These are phyloP conservation scores for Latrodectus geometricus DNA, from an alignment of 1,140 invertebrate genomes.

Conservation along the genomic window DNA sequence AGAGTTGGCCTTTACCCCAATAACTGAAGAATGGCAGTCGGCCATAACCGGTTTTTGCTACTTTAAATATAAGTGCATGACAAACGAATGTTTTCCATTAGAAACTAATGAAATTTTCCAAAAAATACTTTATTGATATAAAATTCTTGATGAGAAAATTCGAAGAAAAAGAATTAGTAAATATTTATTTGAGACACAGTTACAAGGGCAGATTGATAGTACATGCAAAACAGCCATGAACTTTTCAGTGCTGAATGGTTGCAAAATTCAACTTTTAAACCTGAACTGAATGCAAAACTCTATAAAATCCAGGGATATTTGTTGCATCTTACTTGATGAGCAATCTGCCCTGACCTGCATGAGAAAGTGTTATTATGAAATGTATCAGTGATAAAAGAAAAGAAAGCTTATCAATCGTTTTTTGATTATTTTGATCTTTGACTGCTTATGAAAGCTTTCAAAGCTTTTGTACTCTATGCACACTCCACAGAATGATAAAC, in stretches of 20 bases:
- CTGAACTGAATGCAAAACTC: not conserved
- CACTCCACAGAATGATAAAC: conserved; percentile 6
- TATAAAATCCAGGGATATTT: too few relatives aligned
- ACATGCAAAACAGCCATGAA: not conserved
- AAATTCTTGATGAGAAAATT: not conserved
- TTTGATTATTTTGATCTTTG: conserved; percentile 35
- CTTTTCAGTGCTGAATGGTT: not conserved
- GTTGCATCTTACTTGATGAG: not conserved
- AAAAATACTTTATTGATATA: not conserved
- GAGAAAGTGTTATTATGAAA: conserved; percentile 16
- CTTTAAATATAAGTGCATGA: too few relatives aligned
- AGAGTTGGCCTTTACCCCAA: not conserved
- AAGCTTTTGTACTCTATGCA: conserved; percentile 55
- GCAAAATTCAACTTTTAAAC: not conserved
- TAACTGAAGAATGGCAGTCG: not conserved
- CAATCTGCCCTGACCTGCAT: conserved; percentile 25
- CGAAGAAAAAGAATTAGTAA: too few relatives aligned
- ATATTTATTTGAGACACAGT: not conserved
- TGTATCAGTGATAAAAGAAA: conserved; percentile 7
- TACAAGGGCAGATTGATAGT: conserved; percentile 17
- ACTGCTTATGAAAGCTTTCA: conserved; percentile 27
- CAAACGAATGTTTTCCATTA: too few relatives aligned
- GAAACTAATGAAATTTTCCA: too few relatives aligned
- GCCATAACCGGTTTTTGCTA: not conserved
- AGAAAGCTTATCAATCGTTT: conserved; percentile 24